phyloP scores from a whole-genome alignment of 2,113 vertebrate species.

The Datnioides undecimradiatus region DNA sequence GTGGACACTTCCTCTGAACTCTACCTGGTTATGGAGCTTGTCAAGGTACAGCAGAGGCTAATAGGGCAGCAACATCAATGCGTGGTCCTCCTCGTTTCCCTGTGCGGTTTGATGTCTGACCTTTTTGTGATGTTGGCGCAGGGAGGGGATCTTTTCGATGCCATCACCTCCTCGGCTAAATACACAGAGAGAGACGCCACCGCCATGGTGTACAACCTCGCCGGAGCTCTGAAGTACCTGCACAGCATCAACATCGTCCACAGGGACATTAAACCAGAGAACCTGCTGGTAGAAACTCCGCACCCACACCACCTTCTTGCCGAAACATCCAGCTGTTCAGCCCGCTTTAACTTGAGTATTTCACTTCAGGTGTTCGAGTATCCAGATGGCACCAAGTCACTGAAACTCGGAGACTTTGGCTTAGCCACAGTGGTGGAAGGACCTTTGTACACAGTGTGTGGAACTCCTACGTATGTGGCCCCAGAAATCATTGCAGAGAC shows the following conservation, averaged over 20 bases:
- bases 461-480: constrained; percentile 97
- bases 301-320: not conserved
- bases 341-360: not conserved
- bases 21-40: constrained; percentile 97
- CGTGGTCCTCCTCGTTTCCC: not conserved
- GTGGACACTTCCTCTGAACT: constrained; percentile 93
- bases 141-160: constrained; percentile 97
- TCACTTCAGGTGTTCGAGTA: constrained; percentile 91
- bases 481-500: constrained; percentile 97
- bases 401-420: constrained; percentile 98
- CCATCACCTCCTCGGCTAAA: constrained; percentile 96
- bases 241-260: constrained; percentile 94
- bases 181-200: constrained; percentile 96
- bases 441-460: constrained; percentile 94
- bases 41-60: constrained; percentile 87
- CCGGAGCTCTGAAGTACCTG: constrained; percentile 93
- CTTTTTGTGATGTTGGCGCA: constrained; percentile 54
- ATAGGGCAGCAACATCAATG: not conserved
- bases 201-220: constrained; percentile 94
- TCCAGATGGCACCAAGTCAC: constrained; percentile 91
- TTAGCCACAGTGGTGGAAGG: constrained; percentile 96
- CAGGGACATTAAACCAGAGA: constrained; percentile 98
- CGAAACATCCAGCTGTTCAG: not conserved
- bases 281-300: constrained; percentile 87
- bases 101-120: not conserved